A percentile compares a stretch with the other conserved stretches of the same genome.
Evolutionary conservation across 2,113 vertebrate species (phyloP).

Genomic region (Petroica traversi): DNA sequence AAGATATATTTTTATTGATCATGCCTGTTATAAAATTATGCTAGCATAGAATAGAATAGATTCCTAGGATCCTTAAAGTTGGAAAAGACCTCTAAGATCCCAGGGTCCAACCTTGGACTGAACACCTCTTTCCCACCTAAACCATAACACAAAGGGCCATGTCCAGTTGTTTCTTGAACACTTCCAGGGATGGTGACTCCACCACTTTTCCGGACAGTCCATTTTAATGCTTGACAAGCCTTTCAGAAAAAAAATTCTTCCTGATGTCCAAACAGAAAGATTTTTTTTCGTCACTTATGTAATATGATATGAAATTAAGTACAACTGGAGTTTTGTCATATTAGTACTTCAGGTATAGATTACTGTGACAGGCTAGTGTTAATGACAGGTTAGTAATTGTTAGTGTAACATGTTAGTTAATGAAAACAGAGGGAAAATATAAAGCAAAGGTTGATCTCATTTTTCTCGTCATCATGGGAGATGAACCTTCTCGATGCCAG

Average conservation of each 20-base stretch:
- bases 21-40: background rate
- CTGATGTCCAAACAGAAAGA: background rate
- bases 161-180: background rate
- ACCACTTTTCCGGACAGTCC: background rate
- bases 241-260: background rate
- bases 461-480: background rate
- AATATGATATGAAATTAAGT: background rate
- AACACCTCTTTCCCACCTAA: background rate
- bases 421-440: background rate
- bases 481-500: background rate
- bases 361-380: background rate
- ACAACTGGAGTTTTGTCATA: background rate
- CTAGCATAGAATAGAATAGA: background rate
- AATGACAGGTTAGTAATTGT: background rate
- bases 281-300: background rate
- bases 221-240: background rate
- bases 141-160: background rate
- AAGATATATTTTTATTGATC: background rate
- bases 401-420: background rate
- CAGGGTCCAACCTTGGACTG: accelerated
- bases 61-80: background rate
- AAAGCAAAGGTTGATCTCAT: background rate
- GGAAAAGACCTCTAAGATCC: background rate
- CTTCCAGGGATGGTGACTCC: background rate
- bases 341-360: background rate